Evolutionary conservation across 2,113 vertebrate species (phyloP).

Genomic region (Chauna torquata): DNA sequence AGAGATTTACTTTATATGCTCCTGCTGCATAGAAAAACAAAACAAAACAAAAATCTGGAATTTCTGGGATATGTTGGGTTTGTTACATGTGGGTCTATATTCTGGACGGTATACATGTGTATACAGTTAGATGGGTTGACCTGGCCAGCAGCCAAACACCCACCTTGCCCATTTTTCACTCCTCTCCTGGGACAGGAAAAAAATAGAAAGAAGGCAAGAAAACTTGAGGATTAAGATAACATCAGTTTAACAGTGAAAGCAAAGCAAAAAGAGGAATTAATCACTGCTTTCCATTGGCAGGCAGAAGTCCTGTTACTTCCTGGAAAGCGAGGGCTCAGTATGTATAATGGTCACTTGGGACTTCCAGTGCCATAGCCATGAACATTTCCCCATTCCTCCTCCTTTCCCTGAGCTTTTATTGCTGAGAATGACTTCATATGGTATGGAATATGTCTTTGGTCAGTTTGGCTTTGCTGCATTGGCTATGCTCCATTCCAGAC

Average conservation of each 20-base stretch:
- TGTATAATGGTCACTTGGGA: rapidly evolving
- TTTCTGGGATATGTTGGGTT: background rate
- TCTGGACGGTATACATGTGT: background rate
- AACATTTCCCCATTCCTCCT: background rate
- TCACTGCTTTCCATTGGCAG: background rate
- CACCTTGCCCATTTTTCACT: background rate
- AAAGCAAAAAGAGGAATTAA: background rate
- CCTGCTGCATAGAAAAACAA: background rate
- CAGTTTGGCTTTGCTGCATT: background rate
- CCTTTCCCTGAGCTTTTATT: background rate
- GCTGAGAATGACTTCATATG: background rate
- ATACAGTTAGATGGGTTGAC: background rate
- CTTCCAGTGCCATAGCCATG: background rate
- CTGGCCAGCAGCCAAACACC: background rate
- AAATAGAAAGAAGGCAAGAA: background rate
- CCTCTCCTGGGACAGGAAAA: background rate
- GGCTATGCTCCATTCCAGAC: background rate
- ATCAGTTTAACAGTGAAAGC: rapidly evolving
- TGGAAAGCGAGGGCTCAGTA: background rate
- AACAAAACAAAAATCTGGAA: background rate
- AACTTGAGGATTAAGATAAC: background rate
- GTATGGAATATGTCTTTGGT: background rate
- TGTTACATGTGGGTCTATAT: rapidly evolving
- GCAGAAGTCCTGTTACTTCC: background rate
- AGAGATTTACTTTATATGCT: background rate